A percentile compares a stretch with the other conserved stretches of the same genome.
phyloP scores from a whole-genome alignment of 2,113 vertebrate genomes.

The Vidua chalybeata region DNA sequence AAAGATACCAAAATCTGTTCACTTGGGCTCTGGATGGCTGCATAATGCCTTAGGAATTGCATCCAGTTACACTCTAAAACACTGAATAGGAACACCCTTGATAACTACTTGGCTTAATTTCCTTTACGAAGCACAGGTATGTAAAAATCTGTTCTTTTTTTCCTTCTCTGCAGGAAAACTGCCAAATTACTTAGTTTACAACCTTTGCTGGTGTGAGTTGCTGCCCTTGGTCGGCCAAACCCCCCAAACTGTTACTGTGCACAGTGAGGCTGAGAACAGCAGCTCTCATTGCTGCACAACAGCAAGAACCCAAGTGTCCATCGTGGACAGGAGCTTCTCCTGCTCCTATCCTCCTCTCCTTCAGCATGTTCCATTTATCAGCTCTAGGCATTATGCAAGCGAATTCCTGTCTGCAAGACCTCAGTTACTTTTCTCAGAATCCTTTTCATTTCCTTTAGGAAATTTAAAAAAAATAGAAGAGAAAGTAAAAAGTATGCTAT shows the following conservation, averaged over 20 bases:
- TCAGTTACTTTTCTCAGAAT: conserved; percentile 44
- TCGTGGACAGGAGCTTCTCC: background rate
- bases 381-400: conserved; percentile 28
- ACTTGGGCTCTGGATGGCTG: background rate
- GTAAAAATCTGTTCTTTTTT: background rate
- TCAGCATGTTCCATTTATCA: conserved; percentile 43
- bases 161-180: background rate
- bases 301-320: background rate
- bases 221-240: background rate
- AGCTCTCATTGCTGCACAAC: background rate
- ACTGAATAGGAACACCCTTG: background rate
- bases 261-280: background rate
- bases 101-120: background rate
- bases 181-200: background rate
- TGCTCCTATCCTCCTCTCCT: background rate
- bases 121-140: background rate
- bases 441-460: conserved; percentile 77
- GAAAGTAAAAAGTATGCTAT: conserved; percentile 31
- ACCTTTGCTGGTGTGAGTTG: background rate
- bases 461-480: conserved; percentile 54
- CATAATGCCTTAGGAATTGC: background rate
- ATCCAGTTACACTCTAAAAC: background rate
- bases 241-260: fast-evolving
- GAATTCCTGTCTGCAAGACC: conserved; percentile 47
- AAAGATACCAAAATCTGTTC: background rate